A percentile compares a stretch with the other conserved stretches of the same genome.
Evolutionary conservation across 2,888 invertebrate species (phyloP).

Genomic region (Pheosia tremula): DNA sequence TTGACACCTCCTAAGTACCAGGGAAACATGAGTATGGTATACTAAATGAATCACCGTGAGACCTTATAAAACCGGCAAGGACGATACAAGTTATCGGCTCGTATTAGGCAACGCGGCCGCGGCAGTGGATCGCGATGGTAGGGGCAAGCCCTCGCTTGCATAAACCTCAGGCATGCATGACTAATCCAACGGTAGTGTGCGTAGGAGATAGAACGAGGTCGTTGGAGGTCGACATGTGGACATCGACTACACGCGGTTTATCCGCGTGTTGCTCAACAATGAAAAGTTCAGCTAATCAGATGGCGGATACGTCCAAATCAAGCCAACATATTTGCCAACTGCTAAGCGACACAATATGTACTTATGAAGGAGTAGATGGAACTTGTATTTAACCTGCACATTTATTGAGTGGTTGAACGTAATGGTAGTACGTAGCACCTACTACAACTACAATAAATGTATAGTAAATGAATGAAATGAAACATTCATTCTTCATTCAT

Average conservation of each 20-base stretch:
- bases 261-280: slow-evolving; percentile 38
- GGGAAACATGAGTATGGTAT: neutral
- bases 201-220: slow-evolving; percentile 60
- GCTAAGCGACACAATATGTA: no score
- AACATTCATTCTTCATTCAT: slow-evolving; percentile 47
- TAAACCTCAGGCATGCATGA: slow-evolving; percentile 56
- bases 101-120: slow-evolving; percentile 43
- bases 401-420: no score
- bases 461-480: slow-evolving; percentile 41
- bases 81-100: slow-evolving; percentile 24
- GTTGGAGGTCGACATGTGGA: slow-evolving; percentile 56
- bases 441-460: neutral
- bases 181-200: slow-evolving; percentile 54
- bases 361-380: no score
- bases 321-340: no score
- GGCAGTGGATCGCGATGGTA: slow-evolving; percentile 46
- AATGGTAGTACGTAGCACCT: no score
- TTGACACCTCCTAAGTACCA: neutral
- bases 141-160: slow-evolving; percentile 61
- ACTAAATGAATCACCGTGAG: slow-evolving; percentile 1
- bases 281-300: slow-evolving; percentile 13
- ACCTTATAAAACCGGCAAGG: slow-evolving; percentile 22
- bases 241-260: slow-evolving; percentile 30
- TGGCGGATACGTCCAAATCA: no score
- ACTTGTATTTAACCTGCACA: no score